Evolutionary conservation across 2,888 invertebrate species (phyloP), one percentile per base, ranked within the genome.

Genomic region (Ceraclea dissimilis): DNA sequence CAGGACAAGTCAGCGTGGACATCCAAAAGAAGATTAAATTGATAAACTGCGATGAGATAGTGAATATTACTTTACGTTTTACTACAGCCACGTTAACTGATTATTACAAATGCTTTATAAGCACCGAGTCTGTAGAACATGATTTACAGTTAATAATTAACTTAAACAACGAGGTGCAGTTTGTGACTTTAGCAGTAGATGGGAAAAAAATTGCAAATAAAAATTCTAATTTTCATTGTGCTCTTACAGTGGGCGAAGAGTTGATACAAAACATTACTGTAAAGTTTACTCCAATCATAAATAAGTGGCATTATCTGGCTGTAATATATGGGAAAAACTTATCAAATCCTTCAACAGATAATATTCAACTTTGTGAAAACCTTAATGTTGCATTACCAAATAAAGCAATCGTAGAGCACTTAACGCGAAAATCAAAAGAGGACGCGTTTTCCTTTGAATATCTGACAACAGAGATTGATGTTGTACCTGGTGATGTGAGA

Each of bases 301-400:
- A 26, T 4, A 16, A 21, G 8, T 52, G 52, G 52, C 52, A 52
- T 18, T 52, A 52, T 17, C 11, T 52, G 13, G 16, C 21, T 11
- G n/a, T 52, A 44, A 18, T 6, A 2, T 52, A 52, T 19, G 46
- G 31, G 2, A 16, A 39, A 39, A 39, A 39, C 13, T 16, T 13
- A 39, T n/a, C 39, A 4, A 39, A 13, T 8, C 13, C 16, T 39
- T 13, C 5, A 39, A 8, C 39, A n/a, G 13, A 13, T 13, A 39
- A 39, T 8, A 16, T 8, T n/a, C n/a, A n/a, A n/a, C n/a, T n/a
- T n/a, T n/a, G n/a, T n/a, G n/a, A n/a, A n/a, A n/a, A n/a, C n/a
- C n/a, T n/a, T n/a, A n/a, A n/a, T n/a, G n/a, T n/a, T n/a, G n/a
- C n/a, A n/a, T n/a, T n/a, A n/a, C n/a, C n/a, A n/a, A n/a, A n/a